Base-by-base conservation (phyloP, 2,113 vertebrate species). In the Myiopsitta monachus region DNA sequence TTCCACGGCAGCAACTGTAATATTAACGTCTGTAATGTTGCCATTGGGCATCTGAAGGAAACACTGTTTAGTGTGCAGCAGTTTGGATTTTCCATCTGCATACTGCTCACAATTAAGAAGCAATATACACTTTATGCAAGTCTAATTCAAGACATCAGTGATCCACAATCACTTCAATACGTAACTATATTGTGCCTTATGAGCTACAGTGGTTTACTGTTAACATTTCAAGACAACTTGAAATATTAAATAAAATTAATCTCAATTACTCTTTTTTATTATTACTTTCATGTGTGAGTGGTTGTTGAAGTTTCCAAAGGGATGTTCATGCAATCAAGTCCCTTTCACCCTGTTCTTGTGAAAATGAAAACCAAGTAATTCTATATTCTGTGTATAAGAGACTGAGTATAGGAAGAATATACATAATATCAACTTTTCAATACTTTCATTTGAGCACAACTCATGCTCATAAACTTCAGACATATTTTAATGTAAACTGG, bases 101-200 rank as follows among this genome's bases (percentile, higher is more conserved):
- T 7, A 2, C 23, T 70, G 54, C 51, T 73, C 49, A 30, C 38
- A n/a, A 0, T 62, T 74, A 22, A 26, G 74, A 62, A 55, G 8
- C 5, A n/a, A 24, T 9, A 1, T 3, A 1, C 0, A 0, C 52
- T 82, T 82, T 27, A 33, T 55, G 16, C 27, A 61, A 54, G 31
- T 1, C 24, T 64, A 44, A 68, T 44, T 43, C 23, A 69, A 73
- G 63, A 47, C 13, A 43, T 64, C 55, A 86, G 38, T 33, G 73
- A 72, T 14, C 19, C 68, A 38, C 14, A 82, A 28, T 14, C 22
- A 10, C 30, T 59, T 46, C 5, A 67, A 49, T 81, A 43, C 1
- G 12, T 17, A 49, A 8, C 30, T 14, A 14, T 36, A 14, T 39
- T 61, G 8, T 54, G 7, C 33, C 47, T 62, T 62, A 31, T 16